Conservation (phyloP, 2,888 invertebrate genomes). For the Orthonychiurus folsomi region DNA sequence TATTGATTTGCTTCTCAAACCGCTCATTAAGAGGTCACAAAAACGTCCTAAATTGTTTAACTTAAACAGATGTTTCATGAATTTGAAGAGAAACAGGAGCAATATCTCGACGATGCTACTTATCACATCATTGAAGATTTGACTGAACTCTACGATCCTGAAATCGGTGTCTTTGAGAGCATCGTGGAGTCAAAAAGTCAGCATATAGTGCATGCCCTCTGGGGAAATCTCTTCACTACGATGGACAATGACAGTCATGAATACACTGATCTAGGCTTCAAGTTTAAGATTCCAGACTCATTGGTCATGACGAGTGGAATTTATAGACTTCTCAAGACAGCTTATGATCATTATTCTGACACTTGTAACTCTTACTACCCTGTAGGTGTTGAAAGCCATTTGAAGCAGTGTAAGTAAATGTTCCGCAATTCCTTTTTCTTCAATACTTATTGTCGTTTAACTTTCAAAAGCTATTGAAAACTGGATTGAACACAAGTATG, state of each 20-base stretch:
- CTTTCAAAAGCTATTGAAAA: neutral
- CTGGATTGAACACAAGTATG: neutral
- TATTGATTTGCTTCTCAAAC: no score
- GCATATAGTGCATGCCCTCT: conserved; percentile 4
- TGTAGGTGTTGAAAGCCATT: neutral
- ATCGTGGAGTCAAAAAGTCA: neutral
- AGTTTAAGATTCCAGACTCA: conserved; percentile 11
- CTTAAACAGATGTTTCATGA: conserved; percentile 8
- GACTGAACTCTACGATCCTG: conserved; percentile 11
- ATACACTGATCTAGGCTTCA: conserved; percentile 8
- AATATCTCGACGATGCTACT: conserved; percentile 9
- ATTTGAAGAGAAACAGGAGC: conserved; percentile 4
- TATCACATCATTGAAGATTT: conserved; percentile 7
- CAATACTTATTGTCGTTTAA: no score
- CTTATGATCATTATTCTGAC: conserved; percentile 13
- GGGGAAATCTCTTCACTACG: conserved; percentile 11
- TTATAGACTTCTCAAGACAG: conserved; percentile 8
- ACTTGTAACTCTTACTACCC: conserved; percentile 5
- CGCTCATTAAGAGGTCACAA: no score
- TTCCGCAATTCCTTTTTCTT: no score
- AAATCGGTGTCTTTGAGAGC: conserved; percentile 11
- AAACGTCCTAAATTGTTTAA: neutral
- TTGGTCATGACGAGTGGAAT: conserved; percentile 4
- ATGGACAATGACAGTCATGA: conserved; percentile 6
- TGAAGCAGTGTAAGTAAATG: conserved; percentile 12